Base-by-base conservation (phyloP, 2,113 vertebrate species). In the Macrotus californicus region DNA sequence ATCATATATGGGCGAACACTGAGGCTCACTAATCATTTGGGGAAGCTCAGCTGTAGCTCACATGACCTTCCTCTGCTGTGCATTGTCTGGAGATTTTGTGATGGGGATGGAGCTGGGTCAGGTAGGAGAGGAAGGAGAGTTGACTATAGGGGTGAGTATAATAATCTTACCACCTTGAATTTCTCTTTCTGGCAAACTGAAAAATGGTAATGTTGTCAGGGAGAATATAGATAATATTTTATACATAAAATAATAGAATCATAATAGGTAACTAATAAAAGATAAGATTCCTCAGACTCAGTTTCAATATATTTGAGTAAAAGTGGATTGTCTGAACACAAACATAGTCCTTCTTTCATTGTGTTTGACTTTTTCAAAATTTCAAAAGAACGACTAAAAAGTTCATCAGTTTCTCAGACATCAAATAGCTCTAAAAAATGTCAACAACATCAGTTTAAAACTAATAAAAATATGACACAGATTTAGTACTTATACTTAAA, bases 381-480 rank as follows among this genome's bases (percentile, higher is more conserved):
- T 93, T 97, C 48, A 84, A 92, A 92, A 84, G 83, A 93, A 56
- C 52, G 81, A 95, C 81, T 76, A 77, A 95, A 97, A 95, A 39
- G 39, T 69, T 93, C 83, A 70, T 50, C n/a, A 92, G 52, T 95
- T 96, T 96, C 87, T 96, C 85, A 96, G 94, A 96, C 84, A 93
- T 96, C 93, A 97, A 93, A 96, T 77, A 93, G 59, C 67, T 97
- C 95, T 97, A 50, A 96, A 92, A 97, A 97, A 97, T 97, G 93
- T 95, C 95, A 97, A 95, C 94, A 97, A 84, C 76, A 92, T 97
- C 66, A 73, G 21, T 73, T 54, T 94, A 88, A 95, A 96, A 88
- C 93, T 94, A 96, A 95, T 93, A 95, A 96, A 96, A 97, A 96
- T 77, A 92, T 93, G 75, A 95, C 84, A 91, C 87, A 89, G 80